Base-by-base conservation (phyloP, 2,113 vertebrate genomes). In the Fregetta grallaria region DNA sequence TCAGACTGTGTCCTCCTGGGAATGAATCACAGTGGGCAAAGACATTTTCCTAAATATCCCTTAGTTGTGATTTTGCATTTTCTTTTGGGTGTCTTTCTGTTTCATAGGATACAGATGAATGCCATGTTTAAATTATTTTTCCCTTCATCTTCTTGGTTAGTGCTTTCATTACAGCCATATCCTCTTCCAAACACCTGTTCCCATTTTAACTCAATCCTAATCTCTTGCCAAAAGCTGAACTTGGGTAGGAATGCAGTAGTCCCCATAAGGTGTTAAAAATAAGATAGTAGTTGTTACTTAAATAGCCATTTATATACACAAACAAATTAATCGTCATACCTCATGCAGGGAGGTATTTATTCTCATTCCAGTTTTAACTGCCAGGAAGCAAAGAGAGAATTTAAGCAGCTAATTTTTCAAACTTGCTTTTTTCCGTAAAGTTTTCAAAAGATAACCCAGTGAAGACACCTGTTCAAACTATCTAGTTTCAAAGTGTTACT, bases 321-420 rank as follows among this genome's bases (percentile, higher is more conserved):
- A 96, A 96, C 86, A 96, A 92, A 96, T 94, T 91, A 96, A 79
- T 96, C 70, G 66, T 94, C 49, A 63, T 95, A 75, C 89, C 87
- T 96, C 91, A 94, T 90, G 89, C 93, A 91, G 96, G 8, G 89
- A 96, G 34, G 84, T 90, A 87, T 95, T 94, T 96, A 91, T 97
- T 94, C 73, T 92, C 84, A 72, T 87, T 95, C 94, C 80, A 75
- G 56, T 89, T 97, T 96, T 96, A 94, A 94, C 87, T 96, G 84
- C 84, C 77, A 91, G 91, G 96, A 96, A 96, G 89, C 86, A 92
- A 59, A 92, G 90, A 78, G 80, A 94, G 75, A 92, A 95, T 94
- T 91, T 91, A 82, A 85, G 62, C 70, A 96, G 62, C 70, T 91
- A 52, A 80, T 88, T 96, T 96, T 92, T 92, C 26, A 56, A 92